A percentile compares a stretch with the other conserved stretches of the same genome.
phyloP scores from a whole-genome alignment of 1,140 invertebrate genomes.

The Drosophila rhopaloa region DNA sequence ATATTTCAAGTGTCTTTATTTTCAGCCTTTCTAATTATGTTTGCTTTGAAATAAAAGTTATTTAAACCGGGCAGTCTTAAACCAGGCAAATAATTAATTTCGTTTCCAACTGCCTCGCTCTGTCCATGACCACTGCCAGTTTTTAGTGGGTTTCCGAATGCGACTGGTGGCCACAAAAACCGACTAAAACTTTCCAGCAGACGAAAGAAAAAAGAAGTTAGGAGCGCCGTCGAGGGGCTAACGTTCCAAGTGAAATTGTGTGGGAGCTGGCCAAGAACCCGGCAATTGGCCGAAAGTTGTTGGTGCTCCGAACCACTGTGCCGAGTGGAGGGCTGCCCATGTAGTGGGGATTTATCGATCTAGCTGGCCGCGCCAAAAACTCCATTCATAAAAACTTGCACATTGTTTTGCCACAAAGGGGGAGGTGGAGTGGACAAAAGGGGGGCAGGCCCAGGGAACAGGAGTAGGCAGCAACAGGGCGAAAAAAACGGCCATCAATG shows the following conservation, averaged over 20 bases:
- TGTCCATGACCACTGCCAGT: constrained; percentile 30
- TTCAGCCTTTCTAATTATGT: neutral
- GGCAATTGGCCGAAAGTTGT: constrained; percentile 16
- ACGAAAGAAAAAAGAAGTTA: constrained; percentile 30
- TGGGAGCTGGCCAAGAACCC: constrained; percentile 31
- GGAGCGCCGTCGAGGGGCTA: constrained; percentile 22
- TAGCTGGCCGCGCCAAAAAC: constrained; percentile 79
- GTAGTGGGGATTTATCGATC: constrained; percentile 83
- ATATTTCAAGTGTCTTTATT: neutral
- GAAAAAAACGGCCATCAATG: constrained; percentile 63
- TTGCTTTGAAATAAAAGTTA: constrained; percentile 2
- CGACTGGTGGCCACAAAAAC: constrained; percentile 53
- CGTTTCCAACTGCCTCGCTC: constrained; percentile 27
- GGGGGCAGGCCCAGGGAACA: constrained; percentile 39
- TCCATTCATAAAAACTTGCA: constrained; percentile 84
- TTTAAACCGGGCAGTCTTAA: constrained; percentile 5
- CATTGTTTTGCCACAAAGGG: constrained; percentile 68
- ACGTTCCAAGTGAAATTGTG: constrained; percentile 15
- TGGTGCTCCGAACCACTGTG: constrained; percentile 49
- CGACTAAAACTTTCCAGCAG: constrained; percentile 43
- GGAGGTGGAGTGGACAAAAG: constrained; percentile 2
- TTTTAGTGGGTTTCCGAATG: constrained; percentile 72
- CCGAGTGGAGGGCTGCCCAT: constrained; percentile 46
- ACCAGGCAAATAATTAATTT: constrained; percentile 49
- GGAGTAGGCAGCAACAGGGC: constrained; percentile 54